Conservation (phyloP, 2,888 invertebrate species). For the Pilophorus perplexus region DNA sequence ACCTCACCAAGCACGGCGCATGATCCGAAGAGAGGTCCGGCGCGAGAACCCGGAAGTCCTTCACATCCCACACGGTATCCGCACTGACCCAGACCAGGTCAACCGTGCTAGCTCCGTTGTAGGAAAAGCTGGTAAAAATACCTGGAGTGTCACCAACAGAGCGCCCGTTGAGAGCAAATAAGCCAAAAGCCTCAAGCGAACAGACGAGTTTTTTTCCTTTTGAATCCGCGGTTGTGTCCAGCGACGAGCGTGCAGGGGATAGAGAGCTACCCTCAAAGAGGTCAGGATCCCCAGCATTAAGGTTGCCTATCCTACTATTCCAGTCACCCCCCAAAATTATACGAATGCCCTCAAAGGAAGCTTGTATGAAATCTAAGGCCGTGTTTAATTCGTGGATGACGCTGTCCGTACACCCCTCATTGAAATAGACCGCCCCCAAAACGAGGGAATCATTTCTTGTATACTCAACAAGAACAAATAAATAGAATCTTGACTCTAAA, state of each 20-base stretch:
- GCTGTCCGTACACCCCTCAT: slow-evolving; percentile 12
- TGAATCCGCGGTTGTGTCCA: not conserved
- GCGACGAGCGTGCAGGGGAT: not conserved
- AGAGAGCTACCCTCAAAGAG: slow-evolving; percentile 8
- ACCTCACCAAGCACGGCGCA: no score
- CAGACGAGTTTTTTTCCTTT: slow-evolving; percentile 12
- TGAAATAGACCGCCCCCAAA: slow-evolving; percentile 26
- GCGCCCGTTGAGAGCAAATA: no score
- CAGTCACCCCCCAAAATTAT: slow-evolving; percentile 19
- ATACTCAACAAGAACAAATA: slow-evolving; percentile 21
- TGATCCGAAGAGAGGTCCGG: no score
- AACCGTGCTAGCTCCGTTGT: no score
- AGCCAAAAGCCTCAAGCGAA: no score
- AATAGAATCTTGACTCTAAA: slow-evolving; percentile 1
- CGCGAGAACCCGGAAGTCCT: no score
- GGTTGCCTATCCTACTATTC: slow-evolving; percentile 25
- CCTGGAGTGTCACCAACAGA: no score
- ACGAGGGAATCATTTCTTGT: not conserved
- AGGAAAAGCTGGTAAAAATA: no score
- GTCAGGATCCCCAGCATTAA: not conserved
- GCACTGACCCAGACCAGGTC: no score
- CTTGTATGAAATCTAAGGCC: not conserved
- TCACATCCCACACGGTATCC: no score
- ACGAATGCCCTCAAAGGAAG: no score
- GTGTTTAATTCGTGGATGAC: not conserved